Conservation (phyloP, 1,140 invertebrate genomes). For the Nixonia krombeini region DNA sequence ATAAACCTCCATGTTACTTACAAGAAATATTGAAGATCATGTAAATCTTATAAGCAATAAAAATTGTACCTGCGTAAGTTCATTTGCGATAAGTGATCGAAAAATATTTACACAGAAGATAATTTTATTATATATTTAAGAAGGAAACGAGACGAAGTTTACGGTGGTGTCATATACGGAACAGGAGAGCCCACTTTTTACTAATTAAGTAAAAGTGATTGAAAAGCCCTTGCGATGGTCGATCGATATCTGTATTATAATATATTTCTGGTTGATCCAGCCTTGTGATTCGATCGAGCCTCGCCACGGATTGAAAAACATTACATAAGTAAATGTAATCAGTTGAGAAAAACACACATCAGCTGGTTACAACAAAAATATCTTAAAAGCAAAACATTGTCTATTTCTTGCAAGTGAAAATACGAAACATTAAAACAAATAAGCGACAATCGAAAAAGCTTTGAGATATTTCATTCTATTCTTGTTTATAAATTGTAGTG, state of each 20-base stretch:
- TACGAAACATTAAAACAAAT: conserved; percentile 25
- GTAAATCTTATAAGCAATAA: too few species aligned
- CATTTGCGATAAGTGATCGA: too few species aligned
- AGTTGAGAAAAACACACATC: not conserved
- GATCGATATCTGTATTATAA: conserved; percentile 57
- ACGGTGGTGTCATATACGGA: conserved; percentile 8
- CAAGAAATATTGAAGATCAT: too few species aligned
- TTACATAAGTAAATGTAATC: not conserved
- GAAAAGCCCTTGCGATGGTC: conserved; percentile 45
- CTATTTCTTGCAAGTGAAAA: conserved; percentile 23
- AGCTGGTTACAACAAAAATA: not conserved
- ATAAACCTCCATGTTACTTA: too few species aligned
- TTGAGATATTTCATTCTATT: conserved; percentile 19
- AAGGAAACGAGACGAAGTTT: not conserved
- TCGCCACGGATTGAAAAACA: conserved; percentile 19
- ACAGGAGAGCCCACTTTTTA: conserved; percentile 62
- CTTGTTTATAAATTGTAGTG: conserved; percentile 23
- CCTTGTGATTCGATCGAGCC: conserved; percentile 57
- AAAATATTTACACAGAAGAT: conserved; percentile 24
- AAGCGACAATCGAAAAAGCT: conserved; percentile 15
- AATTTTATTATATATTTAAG: conserved; percentile 43
- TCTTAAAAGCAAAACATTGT: conserved; percentile 15
- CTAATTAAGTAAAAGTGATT: conserved; percentile 14
- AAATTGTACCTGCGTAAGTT: too few species aligned
- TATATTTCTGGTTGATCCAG: conserved; percentile 65